phyloP scores from a whole-genome alignment of 2,797 vertebrate species.

The Aulostomus chinensis region DNA sequence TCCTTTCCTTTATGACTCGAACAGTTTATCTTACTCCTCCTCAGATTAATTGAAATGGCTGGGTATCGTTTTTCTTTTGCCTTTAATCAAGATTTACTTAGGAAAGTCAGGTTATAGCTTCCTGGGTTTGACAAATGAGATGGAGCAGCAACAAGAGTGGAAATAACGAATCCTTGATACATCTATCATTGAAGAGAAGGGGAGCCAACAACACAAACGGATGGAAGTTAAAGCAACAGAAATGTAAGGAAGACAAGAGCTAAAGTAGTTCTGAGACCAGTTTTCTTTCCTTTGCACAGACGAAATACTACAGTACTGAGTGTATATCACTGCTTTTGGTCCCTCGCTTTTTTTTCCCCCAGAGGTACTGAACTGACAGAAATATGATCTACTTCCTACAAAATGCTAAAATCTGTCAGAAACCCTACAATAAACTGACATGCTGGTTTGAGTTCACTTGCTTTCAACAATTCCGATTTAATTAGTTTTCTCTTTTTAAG shows the following conservation, averaged over 20 bases:
- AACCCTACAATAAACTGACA: no score
- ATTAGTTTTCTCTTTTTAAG: no score
- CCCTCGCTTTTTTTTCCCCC: no score
- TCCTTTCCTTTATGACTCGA: neutral
- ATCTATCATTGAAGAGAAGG: neutral
- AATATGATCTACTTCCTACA: no score
- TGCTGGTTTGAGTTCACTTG: no score
- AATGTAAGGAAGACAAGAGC: neutral
- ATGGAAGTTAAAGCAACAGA: neutral
- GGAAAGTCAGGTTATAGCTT: slow-evolving; percentile 3
- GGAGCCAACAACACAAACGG: neutral
- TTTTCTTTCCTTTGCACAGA: neutral
- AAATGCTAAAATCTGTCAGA: no score
- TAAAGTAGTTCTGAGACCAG: neutral
- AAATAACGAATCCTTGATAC: slow-evolving; percentile 15
- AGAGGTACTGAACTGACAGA: no score
- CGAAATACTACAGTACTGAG: neutral
- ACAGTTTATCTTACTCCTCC: neutral
- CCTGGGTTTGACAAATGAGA: slow-evolving; percentile 15
- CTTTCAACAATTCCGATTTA: no score
- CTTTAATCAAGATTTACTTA: slow-evolving; percentile 5
- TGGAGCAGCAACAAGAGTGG: slow-evolving; percentile 4
- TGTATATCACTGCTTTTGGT: neutral
- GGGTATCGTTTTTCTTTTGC: slow-evolving; percentile 1
- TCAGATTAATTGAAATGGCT: slow-evolving; percentile 9